Percentiles rank a stretch among this genome's conserved stretches.
Conservation (phyloP, 2,797 vertebrate species). For the Nyctalus aviator region DNA sequence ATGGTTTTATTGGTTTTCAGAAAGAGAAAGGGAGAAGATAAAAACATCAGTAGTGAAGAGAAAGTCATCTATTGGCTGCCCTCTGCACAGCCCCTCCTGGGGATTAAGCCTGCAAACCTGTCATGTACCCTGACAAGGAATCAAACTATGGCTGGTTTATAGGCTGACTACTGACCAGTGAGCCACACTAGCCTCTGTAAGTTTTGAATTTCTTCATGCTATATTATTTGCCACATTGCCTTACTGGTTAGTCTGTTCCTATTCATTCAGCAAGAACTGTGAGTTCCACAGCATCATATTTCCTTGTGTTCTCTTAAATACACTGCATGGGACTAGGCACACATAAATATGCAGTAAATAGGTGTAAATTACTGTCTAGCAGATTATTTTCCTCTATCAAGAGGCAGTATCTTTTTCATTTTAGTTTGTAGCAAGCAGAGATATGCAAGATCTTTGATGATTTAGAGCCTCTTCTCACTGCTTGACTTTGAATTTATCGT, state of each 20-base stretch:
- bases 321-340: background rate
- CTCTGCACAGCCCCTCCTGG: too few relatives aligned
- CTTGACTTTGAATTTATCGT: slow-evolving; percentile 72
- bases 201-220: background rate
- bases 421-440: slow-evolving; percentile 38
- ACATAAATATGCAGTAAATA: slow-evolving; percentile 38
- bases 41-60: too few relatives aligned
- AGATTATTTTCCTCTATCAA: slow-evolving; percentile 49
- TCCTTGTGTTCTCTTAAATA: slow-evolving; percentile 2
- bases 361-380: slow-evolving; percentile 39
- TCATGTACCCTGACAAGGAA: too few relatives aligned
- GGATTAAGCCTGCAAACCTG: too few relatives aligned
- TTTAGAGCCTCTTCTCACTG: slow-evolving; percentile 55
- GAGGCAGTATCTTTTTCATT: slow-evolving; percentile 48
- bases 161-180: too few relatives aligned
- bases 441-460: slow-evolving; percentile 46
- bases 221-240: background rate
- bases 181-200: too few relatives aligned
- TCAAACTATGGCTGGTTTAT: too few relatives aligned
- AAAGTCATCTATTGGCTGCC: too few relatives aligned
- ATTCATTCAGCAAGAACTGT: background rate
- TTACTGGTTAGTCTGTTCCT: background rate
- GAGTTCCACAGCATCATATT: background rate
- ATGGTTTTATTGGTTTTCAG: too few relatives aligned
- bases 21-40: too few relatives aligned